Conservation (phyloP, 2,888 invertebrate genomes). For the Altica lythri region DNA sequence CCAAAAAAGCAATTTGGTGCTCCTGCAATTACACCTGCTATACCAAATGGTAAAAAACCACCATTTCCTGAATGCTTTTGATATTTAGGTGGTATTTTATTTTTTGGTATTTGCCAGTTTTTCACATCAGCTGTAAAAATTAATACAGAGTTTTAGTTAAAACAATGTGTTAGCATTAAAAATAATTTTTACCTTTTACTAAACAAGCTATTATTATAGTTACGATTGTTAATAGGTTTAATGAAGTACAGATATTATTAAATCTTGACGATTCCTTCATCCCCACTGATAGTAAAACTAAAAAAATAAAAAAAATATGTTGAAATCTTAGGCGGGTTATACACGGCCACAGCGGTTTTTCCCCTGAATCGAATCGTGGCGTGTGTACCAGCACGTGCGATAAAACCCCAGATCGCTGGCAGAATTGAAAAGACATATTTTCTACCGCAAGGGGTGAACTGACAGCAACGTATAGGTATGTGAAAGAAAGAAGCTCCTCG, state of each 20-base stretch:
- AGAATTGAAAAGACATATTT: no score
- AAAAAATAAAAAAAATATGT: no score
- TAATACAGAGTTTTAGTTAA: background rate
- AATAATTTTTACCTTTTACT: slow-evolving; percentile 22
- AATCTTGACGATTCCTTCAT: slow-evolving; percentile 77
- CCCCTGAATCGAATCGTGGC: no score
- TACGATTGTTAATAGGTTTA: slow-evolving; percentile 33
- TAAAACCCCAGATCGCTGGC: no score
- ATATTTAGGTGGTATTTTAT: slow-evolving; percentile 59
- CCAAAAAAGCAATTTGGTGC: slow-evolving; percentile 89
- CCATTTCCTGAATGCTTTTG: slow-evolving; percentile 61
- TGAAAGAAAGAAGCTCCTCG: no score
- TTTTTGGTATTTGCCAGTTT: slow-evolving; percentile 77
- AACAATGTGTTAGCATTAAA: no score
- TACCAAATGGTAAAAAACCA: slow-evolving; percentile 85
- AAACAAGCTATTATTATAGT: slow-evolving; percentile 19
- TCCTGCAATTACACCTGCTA: slow-evolving; percentile 78
- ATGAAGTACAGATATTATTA: slow-evolving; percentile 74
- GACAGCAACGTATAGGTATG: no score
- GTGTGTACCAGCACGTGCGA: no score
- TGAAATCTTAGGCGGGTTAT: no score
- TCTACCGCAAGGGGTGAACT: no score
- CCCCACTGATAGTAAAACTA: slow-evolving; percentile 72
- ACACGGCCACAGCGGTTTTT: no score
- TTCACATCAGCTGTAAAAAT: slow-evolving; percentile 65